A percentile compares a stretch with the other conserved stretches of the same genome.
Conservation (phyloP, 2,797 vertebrate species). For the Diplodus sargus region DNA sequence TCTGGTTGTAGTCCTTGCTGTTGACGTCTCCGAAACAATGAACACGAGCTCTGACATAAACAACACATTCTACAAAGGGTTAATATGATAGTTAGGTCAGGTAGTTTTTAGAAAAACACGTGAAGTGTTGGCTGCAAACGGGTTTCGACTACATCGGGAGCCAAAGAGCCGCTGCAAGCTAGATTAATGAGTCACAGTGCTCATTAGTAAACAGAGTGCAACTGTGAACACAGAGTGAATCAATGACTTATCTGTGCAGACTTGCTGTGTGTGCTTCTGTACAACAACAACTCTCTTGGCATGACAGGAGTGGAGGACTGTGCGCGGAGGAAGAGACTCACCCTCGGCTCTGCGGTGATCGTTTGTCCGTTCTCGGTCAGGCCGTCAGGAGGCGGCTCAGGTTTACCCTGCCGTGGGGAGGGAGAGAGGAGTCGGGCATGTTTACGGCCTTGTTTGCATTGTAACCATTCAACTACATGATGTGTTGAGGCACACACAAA, state of each 20-base stretch:
- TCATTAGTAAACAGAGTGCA: constrained; percentile 63
- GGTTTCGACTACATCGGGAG: constrained; percentile 19
- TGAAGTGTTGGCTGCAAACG: neutral
- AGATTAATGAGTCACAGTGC: constrained; percentile 63
- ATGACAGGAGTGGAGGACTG: constrained; percentile 5
- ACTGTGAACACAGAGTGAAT: constrained; percentile 53
- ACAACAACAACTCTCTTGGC: constrained; percentile 17
- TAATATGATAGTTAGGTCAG: neutral
- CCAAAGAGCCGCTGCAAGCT: constrained; percentile 37
- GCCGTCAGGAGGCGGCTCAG: constrained; percentile 76
- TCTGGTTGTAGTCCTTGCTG: neutral
- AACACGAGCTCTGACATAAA: neutral
- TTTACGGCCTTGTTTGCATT: neutral
- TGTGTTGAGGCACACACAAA: constrained; percentile 1
- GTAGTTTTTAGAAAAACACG: constrained; percentile 13
- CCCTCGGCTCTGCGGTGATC: constrained; percentile 79
- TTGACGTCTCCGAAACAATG: neutral
- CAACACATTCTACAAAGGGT: neutral
- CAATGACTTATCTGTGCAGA: constrained; percentile 65
- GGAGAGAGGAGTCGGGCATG: constrained; percentile 21
- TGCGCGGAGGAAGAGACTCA: constrained; percentile 58
- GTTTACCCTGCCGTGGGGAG: constrained; percentile 81
- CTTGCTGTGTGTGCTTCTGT: constrained; percentile 35
- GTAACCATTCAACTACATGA: neutral
- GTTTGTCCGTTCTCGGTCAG: constrained; percentile 78